A percentile compares a stretch with the other conserved stretches of the same genome.
phyloP scores from a whole-genome alignment of 1,140 invertebrate species.

The Heliconius himera region DNA sequence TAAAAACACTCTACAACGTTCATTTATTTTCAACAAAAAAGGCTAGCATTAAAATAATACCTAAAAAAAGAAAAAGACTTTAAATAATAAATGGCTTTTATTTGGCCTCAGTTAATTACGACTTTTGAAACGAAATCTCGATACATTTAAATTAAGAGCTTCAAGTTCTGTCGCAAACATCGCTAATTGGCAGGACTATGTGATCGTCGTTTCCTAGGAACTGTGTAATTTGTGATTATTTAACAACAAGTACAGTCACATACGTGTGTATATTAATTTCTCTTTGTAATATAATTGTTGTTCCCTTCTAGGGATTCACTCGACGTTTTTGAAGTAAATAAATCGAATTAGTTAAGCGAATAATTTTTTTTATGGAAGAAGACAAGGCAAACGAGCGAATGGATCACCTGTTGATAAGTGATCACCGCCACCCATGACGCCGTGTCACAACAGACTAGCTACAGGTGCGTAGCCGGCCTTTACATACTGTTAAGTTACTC shows the following conservation, averaged over 20 bases:
- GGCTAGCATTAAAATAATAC: not conserved
- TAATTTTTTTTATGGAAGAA: no score
- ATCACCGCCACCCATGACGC: no score
- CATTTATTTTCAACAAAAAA: no score
- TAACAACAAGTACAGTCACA: not conserved
- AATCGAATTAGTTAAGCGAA: no score
- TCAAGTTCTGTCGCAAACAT: not conserved
- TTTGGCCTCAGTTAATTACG: conserved; percentile 18
- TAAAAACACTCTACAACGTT: no score
- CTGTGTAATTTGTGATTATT: conserved; percentile 10
- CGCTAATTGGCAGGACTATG: conserved; percentile 6
- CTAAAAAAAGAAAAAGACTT: not conserved
- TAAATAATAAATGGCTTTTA: not conserved
- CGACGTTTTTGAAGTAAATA: no score
- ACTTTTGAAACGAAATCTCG: not conserved
- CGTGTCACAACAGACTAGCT: no score
- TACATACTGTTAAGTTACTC: no score
- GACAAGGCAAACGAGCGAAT: no score
- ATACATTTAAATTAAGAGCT: conserved; percentile 13
- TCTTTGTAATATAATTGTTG: not conserved
- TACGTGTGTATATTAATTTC: not conserved
- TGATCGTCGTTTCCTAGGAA: conserved; percentile 2
- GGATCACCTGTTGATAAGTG: no score
- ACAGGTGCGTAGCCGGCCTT: no score
- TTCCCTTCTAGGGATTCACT: no score